Base-by-base conservation (phyloP, 2,797 vertebrate species). In the Manis pentadactyla region DNA sequence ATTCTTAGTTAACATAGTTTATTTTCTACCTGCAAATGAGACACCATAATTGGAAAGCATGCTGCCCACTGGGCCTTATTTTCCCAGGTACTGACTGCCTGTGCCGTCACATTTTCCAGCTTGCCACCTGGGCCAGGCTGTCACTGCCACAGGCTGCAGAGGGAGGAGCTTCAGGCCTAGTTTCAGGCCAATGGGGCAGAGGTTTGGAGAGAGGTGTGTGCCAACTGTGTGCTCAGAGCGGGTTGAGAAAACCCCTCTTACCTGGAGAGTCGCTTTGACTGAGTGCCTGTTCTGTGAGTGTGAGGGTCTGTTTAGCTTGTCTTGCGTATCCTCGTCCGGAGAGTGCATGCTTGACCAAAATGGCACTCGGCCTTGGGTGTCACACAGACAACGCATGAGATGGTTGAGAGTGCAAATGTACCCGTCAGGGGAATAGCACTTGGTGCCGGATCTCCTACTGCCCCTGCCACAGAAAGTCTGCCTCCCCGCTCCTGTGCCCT, bases 51-150 rank as follows among this genome's bases (percentile, higher is more conserved):
- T 81, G 86, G 93, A 97, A 82, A 78, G 83, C 42, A 78, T 51
- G 34, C 53, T 92, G 31, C 27, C 61, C 29, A 9, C 17, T 11
- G 27, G 75, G 23, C 53, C 83, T 82, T 6, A 0, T 71, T 90
- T 89, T 90, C 82, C 73, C 63, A 55, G 63, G 53, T 75, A 37
- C 63, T 90, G 68, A 81, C 93, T 92, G 91, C 92, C 87, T 69
- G 37, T 57, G 37, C 75, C 21, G 17, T 69, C 53, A 21, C 11
- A 31, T 94, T 94, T 90, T 69, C 82, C 27, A 71, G 25, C 27
- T 51, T 71, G 69, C 57, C 13, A 7, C n/a, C 14, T 51, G 57
- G 61, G 37, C 55, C 29, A 51, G 34, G 63, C 55, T 88, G 39
- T 87, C 39, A 78, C 59, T 25, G 39, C 31, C 5, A 12, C 4